These are phyloP conservation scores for Parascotia fuliginaria DNA, from an alignment of 2,888 invertebrate species.

Conservation along the genomic window DNA sequence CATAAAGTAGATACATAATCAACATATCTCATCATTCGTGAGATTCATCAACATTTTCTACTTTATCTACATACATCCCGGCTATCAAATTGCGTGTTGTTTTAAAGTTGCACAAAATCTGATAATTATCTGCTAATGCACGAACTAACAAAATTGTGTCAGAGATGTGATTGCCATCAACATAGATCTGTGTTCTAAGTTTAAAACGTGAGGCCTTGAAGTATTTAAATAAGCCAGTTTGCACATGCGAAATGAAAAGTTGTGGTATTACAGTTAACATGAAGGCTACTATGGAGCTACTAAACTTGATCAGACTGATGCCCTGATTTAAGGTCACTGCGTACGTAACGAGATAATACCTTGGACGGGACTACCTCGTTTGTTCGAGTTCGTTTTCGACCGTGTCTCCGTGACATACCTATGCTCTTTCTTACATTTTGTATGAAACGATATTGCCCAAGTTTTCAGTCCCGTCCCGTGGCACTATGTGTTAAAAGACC, in stretches of 20 bases:
- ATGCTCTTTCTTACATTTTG: too few species aligned
- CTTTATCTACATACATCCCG: neutral
- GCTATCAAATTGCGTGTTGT: neutral
- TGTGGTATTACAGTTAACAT: too few species aligned
- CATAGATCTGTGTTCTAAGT: neutral
- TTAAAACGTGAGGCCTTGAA: constrained; percentile 4
- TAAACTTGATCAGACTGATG: too few species aligned
- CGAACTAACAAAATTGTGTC: neutral
- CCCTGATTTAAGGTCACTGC: too few species aligned
- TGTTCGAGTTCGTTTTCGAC: too few species aligned
- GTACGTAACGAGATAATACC: too few species aligned
- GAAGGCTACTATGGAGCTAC: too few species aligned
- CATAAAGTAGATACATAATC: neutral
- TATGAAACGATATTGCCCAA: too few species aligned
- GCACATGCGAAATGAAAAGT: neutral
- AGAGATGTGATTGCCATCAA: constrained; percentile 16
- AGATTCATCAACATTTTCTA: neutral
- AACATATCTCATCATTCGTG: neutral
- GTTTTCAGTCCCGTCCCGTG: too few species aligned
- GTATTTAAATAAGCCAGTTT: neutral
- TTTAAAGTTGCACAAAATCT: neutral
- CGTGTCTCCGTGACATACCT: too few species aligned
- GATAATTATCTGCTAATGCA: neutral
- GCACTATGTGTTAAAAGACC: too few species aligned
- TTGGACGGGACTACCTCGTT: too few species aligned